Evolutionary conservation across 2,888 invertebrate genomes (phyloP).

Genomic region (Scaptomyza reducta): DNA sequence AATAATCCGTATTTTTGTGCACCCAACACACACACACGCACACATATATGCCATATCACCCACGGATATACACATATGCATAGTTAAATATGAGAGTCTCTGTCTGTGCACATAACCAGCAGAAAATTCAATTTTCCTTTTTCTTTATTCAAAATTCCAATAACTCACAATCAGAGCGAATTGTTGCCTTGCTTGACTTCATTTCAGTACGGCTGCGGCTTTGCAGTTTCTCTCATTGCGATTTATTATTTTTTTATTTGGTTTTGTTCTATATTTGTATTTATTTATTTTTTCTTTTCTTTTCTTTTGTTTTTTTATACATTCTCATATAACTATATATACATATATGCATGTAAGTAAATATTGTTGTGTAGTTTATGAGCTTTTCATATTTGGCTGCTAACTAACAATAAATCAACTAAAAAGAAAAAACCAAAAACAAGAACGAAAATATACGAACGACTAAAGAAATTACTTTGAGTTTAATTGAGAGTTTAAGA

Average conservation of each 20-base stretch:
- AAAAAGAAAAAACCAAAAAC: no score
- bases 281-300: background rate
- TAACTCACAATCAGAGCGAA: slow-evolving; percentile 56
- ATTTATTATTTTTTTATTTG: slow-evolving; percentile 24
- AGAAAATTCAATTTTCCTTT: slow-evolving; percentile 66
- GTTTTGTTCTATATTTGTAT: slow-evolving; percentile 8
- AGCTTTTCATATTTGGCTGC: slow-evolving; percentile 8
- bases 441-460: no score
- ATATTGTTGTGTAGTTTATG: slow-evolving; percentile 28
- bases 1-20: slow-evolving; percentile 73
- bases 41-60: background rate
- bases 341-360: slow-evolving; percentile 7
- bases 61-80: slow-evolving; percentile 10
- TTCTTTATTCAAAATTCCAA: slow-evolving; percentile 68
- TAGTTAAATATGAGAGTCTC: slow-evolving; percentile 29
- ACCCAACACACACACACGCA: slow-evolving; percentile 22
- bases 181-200: slow-evolving; percentile 41
- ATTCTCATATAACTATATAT: slow-evolving; percentile 2
- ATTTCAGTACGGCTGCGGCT: slow-evolving; percentile 31
- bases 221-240: slow-evolving; percentile 32
- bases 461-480: no score
- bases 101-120: slow-evolving; percentile 50
- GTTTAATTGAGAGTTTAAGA: no score
- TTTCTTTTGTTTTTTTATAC: background rate
- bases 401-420: slow-evolving; percentile 17